phyloP scores from a whole-genome alignment of 2,888 invertebrate genomes.

The Dendrolimus houi region DNA sequence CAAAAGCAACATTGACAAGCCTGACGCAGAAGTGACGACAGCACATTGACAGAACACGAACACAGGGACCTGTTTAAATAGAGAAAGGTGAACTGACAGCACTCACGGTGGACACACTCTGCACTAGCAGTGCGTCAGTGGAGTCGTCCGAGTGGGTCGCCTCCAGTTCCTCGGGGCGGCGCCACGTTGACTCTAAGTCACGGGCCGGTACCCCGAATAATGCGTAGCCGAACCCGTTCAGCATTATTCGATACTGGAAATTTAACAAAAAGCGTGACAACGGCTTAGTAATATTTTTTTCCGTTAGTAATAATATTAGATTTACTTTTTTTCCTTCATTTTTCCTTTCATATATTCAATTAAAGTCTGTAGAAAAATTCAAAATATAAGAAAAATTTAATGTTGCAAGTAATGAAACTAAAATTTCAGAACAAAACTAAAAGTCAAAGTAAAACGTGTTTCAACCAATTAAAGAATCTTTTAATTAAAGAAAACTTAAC shows the following conservation, averaged over 20 bases:
- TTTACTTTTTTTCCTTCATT: too few species aligned
- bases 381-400: too few species aligned
- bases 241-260: constrained; percentile 86
- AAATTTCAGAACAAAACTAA: too few species aligned
- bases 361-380: too few species aligned
- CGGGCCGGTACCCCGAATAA: constrained; percentile 85
- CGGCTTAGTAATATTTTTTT: too few species aligned
- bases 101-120: constrained; percentile 78
- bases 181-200: constrained; percentile 84
- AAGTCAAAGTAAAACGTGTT: too few species aligned
- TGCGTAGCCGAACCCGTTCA: constrained; percentile 89
- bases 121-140: constrained; percentile 73
- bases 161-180: constrained; percentile 75
- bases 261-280: too few species aligned
- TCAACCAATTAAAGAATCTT: too few species aligned
- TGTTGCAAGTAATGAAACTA: too few species aligned
- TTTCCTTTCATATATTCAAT: too few species aligned
- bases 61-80: constrained; percentile 29
- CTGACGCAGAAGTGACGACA: constrained; percentile 16
- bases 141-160: constrained; percentile 63
- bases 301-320: too few species aligned
- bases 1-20: constrained; percentile 14
- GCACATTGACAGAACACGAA: constrained; percentile 18
- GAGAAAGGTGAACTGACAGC: constrained; percentile 63
- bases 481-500: too few species aligned